Evolutionary conservation across 2,113 vertebrate genomes (phyloP), one percentile per base, ranked within the genome.

Genomic region (Motacilla alba): DNA sequence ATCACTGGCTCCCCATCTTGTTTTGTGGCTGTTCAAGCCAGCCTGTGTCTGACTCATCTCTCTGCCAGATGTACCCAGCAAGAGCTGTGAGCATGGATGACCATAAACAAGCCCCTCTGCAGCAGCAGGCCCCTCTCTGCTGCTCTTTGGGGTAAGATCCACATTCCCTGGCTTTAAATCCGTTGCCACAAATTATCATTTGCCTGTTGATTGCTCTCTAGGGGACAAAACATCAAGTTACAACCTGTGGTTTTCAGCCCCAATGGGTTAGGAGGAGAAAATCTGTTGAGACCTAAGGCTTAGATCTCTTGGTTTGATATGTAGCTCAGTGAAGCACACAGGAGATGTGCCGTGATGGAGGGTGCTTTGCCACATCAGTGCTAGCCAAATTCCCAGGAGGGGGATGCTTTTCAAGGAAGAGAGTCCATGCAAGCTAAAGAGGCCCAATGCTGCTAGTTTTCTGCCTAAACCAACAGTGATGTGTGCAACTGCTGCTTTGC

Each of bases 181-280:
- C 92, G 0, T 53, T 27, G 56, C 95, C 85, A 50, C 59, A 53
- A 59, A 75, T 95, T 94, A 56, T 46, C 5, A 0, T 46, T 33
- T 0, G 14, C 93, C 78, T 93, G 78, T 85, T 58, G 75, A 94
- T 96, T 84, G 88, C 79, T 96, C 83, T 94, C 94, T 39, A 39
- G 69, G 93, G 93, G 76, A 92, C 90, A 83, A 77, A 96, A 95
- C 77, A 69, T 90, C 85, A 64, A 96, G 88, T 94, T 90, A 49
- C 88, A 92, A 92, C 94, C 93, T 89, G 92, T 89, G 83, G 60
- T 93, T 95, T 94, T 92, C 79, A 90, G 83, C 76, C 85, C 80
- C 90, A 31, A 1, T 78, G 94, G 93, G 91, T 84, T 90, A 88
- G 86, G 60, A 92, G 58, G 52, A 93, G 90, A 79, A 93, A 94